Conservation (phyloP, 2,797 vertebrate species). For the Crypturellus tataupa region DNA sequence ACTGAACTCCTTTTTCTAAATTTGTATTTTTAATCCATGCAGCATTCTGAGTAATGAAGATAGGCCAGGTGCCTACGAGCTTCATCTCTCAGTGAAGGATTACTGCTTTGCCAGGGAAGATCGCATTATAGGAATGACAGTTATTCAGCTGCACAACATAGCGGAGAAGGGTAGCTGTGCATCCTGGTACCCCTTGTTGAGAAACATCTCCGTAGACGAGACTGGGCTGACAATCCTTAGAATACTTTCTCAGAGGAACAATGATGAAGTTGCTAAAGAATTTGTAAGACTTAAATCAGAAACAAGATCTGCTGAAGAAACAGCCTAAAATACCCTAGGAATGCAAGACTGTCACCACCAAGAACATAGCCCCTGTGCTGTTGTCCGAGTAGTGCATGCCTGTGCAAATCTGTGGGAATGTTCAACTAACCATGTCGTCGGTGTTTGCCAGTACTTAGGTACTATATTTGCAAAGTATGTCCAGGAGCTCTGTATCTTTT, state of each 20-base stretch:
- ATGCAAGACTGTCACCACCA: slow-evolving; percentile 35
- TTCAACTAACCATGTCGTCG: slow-evolving; percentile 90
- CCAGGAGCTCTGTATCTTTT: slow-evolving; percentile 88
- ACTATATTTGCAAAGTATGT: slow-evolving; percentile 91
- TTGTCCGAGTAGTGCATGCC: slow-evolving; percentile 93
- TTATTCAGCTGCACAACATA: slow-evolving; percentile 91
- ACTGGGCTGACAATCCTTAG: slow-evolving; percentile 95
- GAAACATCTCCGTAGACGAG: slow-evolving; percentile 90
- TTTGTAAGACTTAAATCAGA: slow-evolving; percentile 98
- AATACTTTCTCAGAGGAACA: slow-evolving; percentile 97
- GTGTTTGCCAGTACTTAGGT: slow-evolving; percentile 94
- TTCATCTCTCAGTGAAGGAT: slow-evolving; percentile 96
- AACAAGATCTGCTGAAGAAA: slow-evolving; percentile 91
- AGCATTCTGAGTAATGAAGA: slow-evolving; percentile 93
- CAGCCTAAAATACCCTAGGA: slow-evolving; percentile 72
- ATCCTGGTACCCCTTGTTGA: slow-evolving; percentile 90
- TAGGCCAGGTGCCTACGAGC: slow-evolving; percentile 90
- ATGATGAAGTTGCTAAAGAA: slow-evolving; percentile 96
- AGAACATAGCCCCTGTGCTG: slow-evolving; percentile 78
- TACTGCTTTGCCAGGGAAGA: slow-evolving; percentile 99
- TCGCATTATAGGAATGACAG: slow-evolving; percentile 92
- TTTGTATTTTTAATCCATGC: slow-evolving; percentile 21
- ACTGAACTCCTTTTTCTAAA: slow-evolving; percentile 5
- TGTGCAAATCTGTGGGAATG: slow-evolving; percentile 97
- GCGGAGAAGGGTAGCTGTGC: slow-evolving; percentile 88